Evolutionary conservation across 2,888 invertebrate species (phyloP).

Genomic region (Deroplatys truncata): DNA sequence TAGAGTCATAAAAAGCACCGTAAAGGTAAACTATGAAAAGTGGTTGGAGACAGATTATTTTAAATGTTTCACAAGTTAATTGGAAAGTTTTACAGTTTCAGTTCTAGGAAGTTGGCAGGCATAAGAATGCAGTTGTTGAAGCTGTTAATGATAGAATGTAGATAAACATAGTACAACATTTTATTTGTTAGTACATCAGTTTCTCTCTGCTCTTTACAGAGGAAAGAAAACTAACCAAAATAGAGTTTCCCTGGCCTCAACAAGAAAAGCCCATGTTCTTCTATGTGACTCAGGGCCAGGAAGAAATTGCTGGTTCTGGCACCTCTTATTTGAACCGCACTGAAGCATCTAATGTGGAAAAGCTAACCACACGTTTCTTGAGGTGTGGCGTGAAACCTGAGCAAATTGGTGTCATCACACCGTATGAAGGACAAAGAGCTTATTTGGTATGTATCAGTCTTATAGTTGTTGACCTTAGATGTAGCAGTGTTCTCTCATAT

Average conservation of each 20-base stretch:
- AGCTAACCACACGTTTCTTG: conserved; percentile 91
- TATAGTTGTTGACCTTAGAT: neutral
- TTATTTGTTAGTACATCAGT: too few relatives aligned
- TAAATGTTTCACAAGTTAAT: too few relatives aligned
- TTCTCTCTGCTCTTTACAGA: conserved; percentile 48
- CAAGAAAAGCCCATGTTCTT: conserved; percentile 98
- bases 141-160: too few relatives aligned
- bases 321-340: conserved; percentile 98
- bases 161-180: too few relatives aligned
- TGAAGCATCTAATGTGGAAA: conserved; percentile 98
- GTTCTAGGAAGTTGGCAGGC: too few relatives aligned
- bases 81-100: too few relatives aligned
- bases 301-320: conserved; percentile 97
- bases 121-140: too few relatives aligned
- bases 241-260: conserved; percentile 98
- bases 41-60: too few relatives aligned
- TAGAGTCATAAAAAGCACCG: too few relatives aligned
- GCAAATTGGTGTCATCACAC: conserved; percentile 98
- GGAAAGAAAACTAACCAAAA: conserved; percentile 80
- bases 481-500: neutral
- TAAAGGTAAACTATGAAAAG: too few relatives aligned
- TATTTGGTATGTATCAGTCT: conserved; percentile 61
- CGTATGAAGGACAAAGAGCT: conserved; percentile 97
- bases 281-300: conserved; percentile 95
- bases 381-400: conserved; percentile 94